These are phyloP conservation scores for Chrysomela aeneicollis DNA, from an alignment of 2,888 invertebrate species.

Conservation along the genomic window DNA sequence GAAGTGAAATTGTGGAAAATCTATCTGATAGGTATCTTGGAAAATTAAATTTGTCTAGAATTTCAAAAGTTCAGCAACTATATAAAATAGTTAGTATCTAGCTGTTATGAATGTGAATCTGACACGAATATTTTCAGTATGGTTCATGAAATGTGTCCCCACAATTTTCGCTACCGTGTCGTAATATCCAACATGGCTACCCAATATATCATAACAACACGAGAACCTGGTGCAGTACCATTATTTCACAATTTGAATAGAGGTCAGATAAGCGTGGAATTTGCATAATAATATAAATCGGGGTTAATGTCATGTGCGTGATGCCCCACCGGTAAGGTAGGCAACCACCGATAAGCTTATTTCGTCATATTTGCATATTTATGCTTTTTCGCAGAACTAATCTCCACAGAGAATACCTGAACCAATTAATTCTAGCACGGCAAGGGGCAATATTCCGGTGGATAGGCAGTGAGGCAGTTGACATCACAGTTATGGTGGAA, in stretches of 20 bases:
- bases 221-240: constrained; percentile 58
- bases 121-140: no score
- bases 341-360: constrained; percentile 59
- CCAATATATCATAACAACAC: constrained; percentile 60
- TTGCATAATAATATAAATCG: constrained; percentile 64
- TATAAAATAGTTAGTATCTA: no score
- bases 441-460: constrained; percentile 35
- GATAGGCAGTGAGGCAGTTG: constrained; percentile 31
- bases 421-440: constrained; percentile 34
- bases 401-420: constrained; percentile 46
- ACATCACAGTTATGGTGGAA: constrained; percentile 29
- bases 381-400: constrained; percentile 44
- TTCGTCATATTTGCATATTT: constrained; percentile 55
- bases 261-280: constrained; percentile 57
- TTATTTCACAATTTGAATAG: constrained; percentile 62
- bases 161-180: constrained; percentile 54
- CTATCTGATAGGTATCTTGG: no score
- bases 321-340: constrained; percentile 57
- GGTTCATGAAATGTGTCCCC: constrained; percentile 25
- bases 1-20: no score
- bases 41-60: no score
- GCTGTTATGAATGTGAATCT: no score
- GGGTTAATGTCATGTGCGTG: constrained; percentile 63
- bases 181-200: constrained; percentile 59
- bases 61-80: no score